phyloP scores from a whole-genome alignment of 2,113 vertebrate genomes.

The Crotophaga sulcirostris region DNA sequence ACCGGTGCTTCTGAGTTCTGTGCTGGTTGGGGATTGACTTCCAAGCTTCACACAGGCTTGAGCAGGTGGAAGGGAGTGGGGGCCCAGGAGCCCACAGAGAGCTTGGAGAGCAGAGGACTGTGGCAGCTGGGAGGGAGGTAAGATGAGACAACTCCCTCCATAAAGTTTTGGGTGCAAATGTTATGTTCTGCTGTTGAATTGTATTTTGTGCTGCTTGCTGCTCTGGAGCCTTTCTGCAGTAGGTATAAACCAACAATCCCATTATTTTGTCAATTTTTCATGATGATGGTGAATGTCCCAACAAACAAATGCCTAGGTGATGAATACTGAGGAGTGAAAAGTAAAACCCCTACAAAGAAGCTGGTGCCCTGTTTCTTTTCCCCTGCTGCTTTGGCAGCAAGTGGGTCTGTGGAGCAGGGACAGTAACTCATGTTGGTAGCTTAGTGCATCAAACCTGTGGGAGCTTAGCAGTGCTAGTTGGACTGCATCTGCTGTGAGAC shows the following conservation, averaged over 20 bases:
- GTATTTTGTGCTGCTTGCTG: background rate
- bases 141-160: background rate
- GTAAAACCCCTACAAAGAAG: background rate
- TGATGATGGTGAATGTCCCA: background rate
- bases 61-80: background rate
- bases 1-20: background rate
- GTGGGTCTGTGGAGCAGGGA: background rate
- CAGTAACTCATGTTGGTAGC: background rate
- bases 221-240: background rate
- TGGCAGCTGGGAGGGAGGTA: conserved; percentile 15
- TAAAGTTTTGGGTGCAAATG: background rate
- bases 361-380: background rate
- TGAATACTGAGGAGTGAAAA: background rate
- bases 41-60: background rate
- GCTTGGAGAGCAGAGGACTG: background rate
- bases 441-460: background rate
- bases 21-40: background rate
- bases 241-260: background rate
- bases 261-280: background rate
- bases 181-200: background rate
- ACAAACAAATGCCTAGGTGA: background rate
- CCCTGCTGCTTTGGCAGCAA: background rate
- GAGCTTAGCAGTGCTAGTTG: background rate
- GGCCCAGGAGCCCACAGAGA: background rate
- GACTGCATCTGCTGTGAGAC: background rate